Conservation (phyloP, 2,888 invertebrate genomes). For the Agrochola litura region DNA sequence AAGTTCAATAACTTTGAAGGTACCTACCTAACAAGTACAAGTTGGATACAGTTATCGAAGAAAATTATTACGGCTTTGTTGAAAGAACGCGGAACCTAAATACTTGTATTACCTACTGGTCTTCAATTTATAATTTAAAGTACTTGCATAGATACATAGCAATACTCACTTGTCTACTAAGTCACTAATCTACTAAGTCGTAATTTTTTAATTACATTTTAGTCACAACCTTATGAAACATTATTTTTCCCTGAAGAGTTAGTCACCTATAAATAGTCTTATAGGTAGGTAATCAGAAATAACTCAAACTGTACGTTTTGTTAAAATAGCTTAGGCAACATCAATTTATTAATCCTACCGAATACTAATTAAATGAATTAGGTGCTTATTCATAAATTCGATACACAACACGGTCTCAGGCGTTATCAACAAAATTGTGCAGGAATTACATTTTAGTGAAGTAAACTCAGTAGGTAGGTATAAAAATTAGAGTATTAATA, state of each 20-base stretch:
- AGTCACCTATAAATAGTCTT: neutral
- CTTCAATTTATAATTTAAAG: neutral
- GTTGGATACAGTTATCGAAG: neutral
- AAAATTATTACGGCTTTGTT: neutral
- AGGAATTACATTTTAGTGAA: neutral
- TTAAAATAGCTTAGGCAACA: neutral
- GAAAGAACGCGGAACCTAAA: neutral
- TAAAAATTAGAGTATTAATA: conserved; percentile 2
- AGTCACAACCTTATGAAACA: too few species aligned
- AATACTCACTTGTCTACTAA: neutral
- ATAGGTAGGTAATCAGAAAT: too few species aligned
- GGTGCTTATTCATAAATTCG: neutral
- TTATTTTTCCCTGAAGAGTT: neutral
- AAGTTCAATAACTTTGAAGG: conserved; percentile 62
- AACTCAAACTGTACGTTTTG: neutral
- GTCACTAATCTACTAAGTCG: too few species aligned
- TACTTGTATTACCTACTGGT: neutral
- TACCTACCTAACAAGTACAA: conserved; percentile 7
- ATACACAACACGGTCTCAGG: neutral
- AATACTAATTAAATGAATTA: neutral
- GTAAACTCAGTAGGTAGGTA: neutral
- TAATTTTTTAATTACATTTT: neutral
- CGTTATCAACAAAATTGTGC: neutral
- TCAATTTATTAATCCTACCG: neutral
- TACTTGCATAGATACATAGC: neutral